Percentiles rank a stretch among this genome's conserved stretches.
Evolutionary conservation across 2,113 vertebrate genomes (phyloP).

Genomic region (Nettapus auritus): DNA sequence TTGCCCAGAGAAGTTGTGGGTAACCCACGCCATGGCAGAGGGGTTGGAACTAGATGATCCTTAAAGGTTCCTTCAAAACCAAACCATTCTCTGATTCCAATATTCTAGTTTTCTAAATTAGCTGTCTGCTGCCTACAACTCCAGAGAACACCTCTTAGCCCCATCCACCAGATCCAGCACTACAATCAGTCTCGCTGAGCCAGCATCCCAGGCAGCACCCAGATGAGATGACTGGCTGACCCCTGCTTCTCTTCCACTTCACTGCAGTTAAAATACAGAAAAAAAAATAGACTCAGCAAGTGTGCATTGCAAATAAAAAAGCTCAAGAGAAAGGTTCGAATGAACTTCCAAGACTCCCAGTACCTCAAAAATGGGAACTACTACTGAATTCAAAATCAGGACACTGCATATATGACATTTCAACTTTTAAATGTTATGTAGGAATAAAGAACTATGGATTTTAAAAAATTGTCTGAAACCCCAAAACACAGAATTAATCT

Average conservation of each 20-base stretch:
- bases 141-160: not conserved
- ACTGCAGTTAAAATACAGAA: not conserved
- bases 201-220: not conserved
- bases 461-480: not conserved
- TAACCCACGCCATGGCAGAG: too few relatives aligned
- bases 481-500: not conserved
- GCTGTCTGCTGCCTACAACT: not conserved
- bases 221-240: not conserved
- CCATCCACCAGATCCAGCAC: not conserved
- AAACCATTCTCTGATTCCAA: too few relatives aligned
- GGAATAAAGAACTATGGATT: not conserved
- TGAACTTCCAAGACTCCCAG: not conserved
- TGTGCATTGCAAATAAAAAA: not conserved
- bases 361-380: not conserved
- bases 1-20: too few relatives aligned
- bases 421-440: not conserved
- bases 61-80: too few relatives aligned
- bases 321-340: not conserved
- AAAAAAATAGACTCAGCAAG: not conserved
- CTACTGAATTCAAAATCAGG: not conserved
- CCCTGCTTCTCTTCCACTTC: not conserved
- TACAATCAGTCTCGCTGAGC: not conserved
- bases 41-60: too few relatives aligned
- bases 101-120: not conserved
- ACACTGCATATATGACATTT: not conserved